Conservation (phyloP, 2,888 invertebrate genomes). For the Tipula confusa region DNA sequence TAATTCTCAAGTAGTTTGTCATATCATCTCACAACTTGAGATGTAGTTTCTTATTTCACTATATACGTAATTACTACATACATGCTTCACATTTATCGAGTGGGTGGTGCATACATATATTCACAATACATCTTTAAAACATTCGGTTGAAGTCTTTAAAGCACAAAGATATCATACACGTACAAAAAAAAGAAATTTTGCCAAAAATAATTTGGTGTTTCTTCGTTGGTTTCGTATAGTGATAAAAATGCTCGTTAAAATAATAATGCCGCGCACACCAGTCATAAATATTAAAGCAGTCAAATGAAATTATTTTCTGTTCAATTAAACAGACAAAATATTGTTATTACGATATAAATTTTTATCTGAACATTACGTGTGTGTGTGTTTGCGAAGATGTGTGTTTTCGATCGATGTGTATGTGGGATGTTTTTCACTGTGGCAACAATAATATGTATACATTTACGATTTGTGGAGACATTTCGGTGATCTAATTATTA, state of each 20-base stretch:
- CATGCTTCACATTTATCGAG: not conserved
- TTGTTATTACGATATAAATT: too few relatives aligned
- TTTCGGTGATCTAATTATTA: not conserved
- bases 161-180: not conserved
- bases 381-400: not conserved
- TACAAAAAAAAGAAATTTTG: not conserved
- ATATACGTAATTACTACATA: not conserved
- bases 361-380: not conserved
- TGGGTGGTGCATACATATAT: not conserved
- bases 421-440: not conserved
- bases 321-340: not conserved
- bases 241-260: not conserved
- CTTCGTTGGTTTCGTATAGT: not conserved
- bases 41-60: not conserved
- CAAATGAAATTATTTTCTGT: not conserved
- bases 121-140: not conserved
- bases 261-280: not conserved
- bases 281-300: constrained; percentile 16
- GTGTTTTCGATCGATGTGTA: not conserved
- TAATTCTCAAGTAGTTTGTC: not conserved
- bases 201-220: not conserved
- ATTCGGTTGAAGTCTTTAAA: not conserved
- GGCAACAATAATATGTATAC: not conserved
- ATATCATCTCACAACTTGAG: not conserved
- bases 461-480: not conserved